phyloP scores from a whole-genome alignment of 2,797 vertebrate genomes.

The Periophthalmus magnuspinnatus region DNA sequence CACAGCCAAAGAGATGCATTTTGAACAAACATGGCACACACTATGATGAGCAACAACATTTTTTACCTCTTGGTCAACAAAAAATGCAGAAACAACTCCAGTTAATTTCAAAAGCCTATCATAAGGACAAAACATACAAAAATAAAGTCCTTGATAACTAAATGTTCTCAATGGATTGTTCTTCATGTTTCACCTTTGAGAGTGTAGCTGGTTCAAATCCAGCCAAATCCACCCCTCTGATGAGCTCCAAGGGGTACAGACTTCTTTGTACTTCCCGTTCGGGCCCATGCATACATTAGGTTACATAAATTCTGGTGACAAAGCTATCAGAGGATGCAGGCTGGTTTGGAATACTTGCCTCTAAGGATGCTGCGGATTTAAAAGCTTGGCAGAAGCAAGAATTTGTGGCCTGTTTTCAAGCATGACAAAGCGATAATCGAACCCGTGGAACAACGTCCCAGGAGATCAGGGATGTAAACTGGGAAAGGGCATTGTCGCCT shows the following conservation, averaged over 20 bases:
- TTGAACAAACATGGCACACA: background rate
- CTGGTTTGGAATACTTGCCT: slow-evolving; percentile 69
- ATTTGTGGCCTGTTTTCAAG: slow-evolving; percentile 54
- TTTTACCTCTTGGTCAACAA: background rate
- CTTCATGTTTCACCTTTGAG: slow-evolving; percentile 58
- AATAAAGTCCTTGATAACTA: background rate
- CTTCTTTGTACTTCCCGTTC: slow-evolving; percentile 60
- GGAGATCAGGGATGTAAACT: slow-evolving; percentile 44
- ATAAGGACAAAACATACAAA: slow-evolving; percentile 23
- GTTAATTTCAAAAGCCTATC: background rate
- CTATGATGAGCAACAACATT: background rate
- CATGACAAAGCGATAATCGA: slow-evolving; percentile 74
- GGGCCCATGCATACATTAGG: slow-evolving; percentile 61
- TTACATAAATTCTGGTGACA: slow-evolving; percentile 68
- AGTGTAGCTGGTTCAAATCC: slow-evolving; percentile 55
- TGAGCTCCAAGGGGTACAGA: slow-evolving; percentile 56
- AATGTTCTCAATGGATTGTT: slow-evolving; percentile 38
- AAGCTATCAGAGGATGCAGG: slow-evolving; percentile 77
- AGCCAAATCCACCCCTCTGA: slow-evolving; percentile 60
- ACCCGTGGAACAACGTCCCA: slow-evolving; percentile 56
- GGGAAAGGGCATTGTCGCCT: slow-evolving; percentile 27
- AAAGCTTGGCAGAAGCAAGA: slow-evolving; percentile 55
- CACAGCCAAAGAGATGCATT: background rate
- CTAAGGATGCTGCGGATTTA: slow-evolving; percentile 63
- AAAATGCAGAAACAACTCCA: background rate